These are phyloP conservation scores for Sarcoramphus papa DNA, from an alignment of 2,797 vertebrate species.

Conservation along the genomic window DNA sequence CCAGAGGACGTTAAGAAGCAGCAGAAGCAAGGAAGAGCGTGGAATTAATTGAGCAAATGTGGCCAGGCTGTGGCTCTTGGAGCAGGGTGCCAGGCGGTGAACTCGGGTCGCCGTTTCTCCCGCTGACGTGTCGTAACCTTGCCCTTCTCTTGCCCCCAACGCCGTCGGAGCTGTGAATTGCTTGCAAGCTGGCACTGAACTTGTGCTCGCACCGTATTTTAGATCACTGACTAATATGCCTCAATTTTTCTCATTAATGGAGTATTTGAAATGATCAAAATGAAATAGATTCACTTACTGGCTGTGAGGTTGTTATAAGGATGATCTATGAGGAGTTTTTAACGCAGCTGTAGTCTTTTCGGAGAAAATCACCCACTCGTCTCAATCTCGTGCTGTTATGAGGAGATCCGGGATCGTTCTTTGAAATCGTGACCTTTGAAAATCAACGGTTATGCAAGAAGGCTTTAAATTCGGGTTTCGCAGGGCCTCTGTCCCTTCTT, in stretches of 20 bases:
- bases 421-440: background rate
- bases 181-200: slow-evolving; percentile 32
- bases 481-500: background rate
- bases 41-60: background rate
- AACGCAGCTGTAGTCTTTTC: slow-evolving; percentile 15
- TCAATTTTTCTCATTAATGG: slow-evolving; percentile 74
- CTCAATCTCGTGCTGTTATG: background rate
- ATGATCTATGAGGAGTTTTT: slow-evolving; percentile 68
- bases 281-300: slow-evolving; percentile 72
- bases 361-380: slow-evolving; percentile 28
- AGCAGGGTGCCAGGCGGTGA: background rate
- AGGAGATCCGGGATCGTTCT: background rate
- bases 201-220: slow-evolving; percentile 36
- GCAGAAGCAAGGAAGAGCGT: background rate
- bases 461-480: background rate
- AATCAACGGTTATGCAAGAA: background rate
- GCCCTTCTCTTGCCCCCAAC: background rate
- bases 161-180: background rate
- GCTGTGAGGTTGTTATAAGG: slow-evolving; percentile 62
- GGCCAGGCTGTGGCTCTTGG: background rate
- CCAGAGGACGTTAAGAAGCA: slow-evolving; percentile 16
- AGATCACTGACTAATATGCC: slow-evolving; percentile 62
- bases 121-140: background rate
- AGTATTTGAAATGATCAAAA: slow-evolving; percentile 72
- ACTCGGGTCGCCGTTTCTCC: background rate